These are phyloP conservation scores for Guaruba guarouba DNA, from an alignment of 2,113 vertebrate species.

Conservation along the genomic window DNA sequence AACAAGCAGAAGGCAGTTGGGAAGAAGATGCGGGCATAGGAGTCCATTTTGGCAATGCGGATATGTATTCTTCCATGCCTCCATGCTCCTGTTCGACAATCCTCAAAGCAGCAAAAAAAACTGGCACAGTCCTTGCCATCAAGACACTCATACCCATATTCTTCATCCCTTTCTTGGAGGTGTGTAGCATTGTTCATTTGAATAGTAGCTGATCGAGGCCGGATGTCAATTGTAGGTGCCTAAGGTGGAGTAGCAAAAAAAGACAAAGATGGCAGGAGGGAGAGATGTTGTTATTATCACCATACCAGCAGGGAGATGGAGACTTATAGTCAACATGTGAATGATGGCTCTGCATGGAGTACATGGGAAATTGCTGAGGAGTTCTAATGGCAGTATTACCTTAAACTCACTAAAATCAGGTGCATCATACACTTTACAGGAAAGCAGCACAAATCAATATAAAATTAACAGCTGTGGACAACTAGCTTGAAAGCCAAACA, in stretches of 20 bases:
- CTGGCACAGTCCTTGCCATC: constrained; percentile 99
- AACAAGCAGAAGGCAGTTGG: constrained; percentile 97
- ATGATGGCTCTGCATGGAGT: constrained; percentile 43
- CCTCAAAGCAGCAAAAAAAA: constrained; percentile 99
- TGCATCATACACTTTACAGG: not conserved
- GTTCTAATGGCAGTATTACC: constrained; percentile 24
- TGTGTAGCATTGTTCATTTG: constrained; percentile 99
- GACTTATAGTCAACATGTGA: not conserved
- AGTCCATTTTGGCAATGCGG: constrained; percentile 97
- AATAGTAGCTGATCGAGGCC: constrained; percentile 94
- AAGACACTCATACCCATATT: constrained; percentile 96
- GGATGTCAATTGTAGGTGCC: constrained; percentile 98
- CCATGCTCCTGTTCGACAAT: constrained; percentile 97
- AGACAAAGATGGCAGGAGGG: not conserved
- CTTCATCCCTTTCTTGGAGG: constrained; percentile 96
- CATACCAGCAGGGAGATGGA: not conserved
- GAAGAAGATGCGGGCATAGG: constrained; percentile 96
- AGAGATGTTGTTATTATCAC: not conserved
- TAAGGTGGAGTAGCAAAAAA: constrained; percentile 50
- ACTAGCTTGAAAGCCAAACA: constrained; percentile 39
- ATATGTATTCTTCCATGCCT: constrained; percentile 96
- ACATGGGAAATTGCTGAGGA: constrained; percentile 36
- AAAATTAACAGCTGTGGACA: constrained; percentile 44
- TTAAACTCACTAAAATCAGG: constrained; percentile 27
- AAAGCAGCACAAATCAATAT: constrained; percentile 64